These are phyloP conservation scores for Dolichoris vasculosae DNA, from an alignment of 1,140 invertebrate species.

Conservation along the genomic window DNA sequence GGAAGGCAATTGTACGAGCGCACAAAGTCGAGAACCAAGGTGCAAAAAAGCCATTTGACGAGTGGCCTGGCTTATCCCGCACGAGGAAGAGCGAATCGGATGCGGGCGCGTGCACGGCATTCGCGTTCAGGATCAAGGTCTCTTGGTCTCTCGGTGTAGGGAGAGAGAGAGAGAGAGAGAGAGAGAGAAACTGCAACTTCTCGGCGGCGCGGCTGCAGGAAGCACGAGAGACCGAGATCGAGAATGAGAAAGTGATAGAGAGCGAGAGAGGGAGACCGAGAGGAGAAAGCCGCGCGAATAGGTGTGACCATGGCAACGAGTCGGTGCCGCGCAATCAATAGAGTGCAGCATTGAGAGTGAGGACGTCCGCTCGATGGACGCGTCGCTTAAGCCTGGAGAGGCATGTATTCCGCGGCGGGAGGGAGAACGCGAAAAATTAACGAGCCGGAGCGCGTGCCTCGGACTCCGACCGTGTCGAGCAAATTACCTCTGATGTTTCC, in stretches of 20 bases:
- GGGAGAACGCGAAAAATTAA: too few relatives aligned
- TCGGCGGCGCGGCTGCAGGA: not conserved
- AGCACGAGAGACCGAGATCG: slow-evolving; percentile 48
- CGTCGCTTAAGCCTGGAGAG: not conserved
- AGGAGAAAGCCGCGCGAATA: slow-evolving; percentile 57
- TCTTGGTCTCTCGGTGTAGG: slow-evolving; percentile 48
- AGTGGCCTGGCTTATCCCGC: not conserved
- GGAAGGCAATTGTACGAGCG: not conserved
- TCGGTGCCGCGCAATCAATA: slow-evolving; percentile 63
- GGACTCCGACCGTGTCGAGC: too few relatives aligned
- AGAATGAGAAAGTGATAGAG: too few relatives aligned
- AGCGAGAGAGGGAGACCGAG: slow-evolving; percentile 49
- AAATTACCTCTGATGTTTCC: not conserved
- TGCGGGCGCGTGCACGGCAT: not conserved
- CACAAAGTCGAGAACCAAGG: not conserved
- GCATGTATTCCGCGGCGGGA: too few relatives aligned
- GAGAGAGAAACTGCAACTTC: not conserved
- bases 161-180: slow-evolving; percentile 5
- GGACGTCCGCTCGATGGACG: not conserved
- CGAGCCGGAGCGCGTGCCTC: not conserved
- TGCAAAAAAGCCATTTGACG: not conserved
- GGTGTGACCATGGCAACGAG: slow-evolving; percentile 65
- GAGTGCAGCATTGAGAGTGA: slow-evolving; percentile 57
- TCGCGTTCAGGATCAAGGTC: slow-evolving; percentile 61
- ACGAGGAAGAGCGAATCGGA: not conserved